Evolutionary conservation across 1,140 invertebrate genomes (phyloP).

Genomic region (Apis laboriosa): DNA sequence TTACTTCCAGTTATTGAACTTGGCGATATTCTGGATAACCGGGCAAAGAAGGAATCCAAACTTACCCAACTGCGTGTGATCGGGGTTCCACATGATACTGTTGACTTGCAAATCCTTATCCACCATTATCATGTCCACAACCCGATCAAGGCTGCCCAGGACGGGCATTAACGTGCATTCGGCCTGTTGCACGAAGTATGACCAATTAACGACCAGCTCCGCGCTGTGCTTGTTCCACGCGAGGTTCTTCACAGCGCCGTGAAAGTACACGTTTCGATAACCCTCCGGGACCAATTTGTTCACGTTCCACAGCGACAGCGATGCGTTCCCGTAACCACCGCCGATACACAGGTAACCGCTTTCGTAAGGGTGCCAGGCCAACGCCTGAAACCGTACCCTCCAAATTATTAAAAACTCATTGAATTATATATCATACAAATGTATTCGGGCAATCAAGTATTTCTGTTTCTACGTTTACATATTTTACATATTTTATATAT

Average conservation of each 20-base stretch:
- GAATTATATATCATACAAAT: too few species aligned
- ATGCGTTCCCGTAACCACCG: constrained; percentile 55
- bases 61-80: constrained; percentile 67
- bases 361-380: constrained; percentile 72
- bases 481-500: too few species aligned
- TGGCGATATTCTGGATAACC: background rate
- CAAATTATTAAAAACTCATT: background rate
- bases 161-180: constrained; percentile 57
- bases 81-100: constrained; percentile 63
- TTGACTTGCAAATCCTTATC: constrained; percentile 29
- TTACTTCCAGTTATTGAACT: background rate
- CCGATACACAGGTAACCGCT: constrained; percentile 66
- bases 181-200: constrained; percentile 39
- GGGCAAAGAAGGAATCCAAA: too few species aligned
- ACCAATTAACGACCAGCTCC: constrained; percentile 73
- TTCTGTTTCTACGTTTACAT: too few species aligned
- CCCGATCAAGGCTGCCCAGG: constrained; percentile 61
- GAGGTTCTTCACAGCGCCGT: constrained; percentile 61
- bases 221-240: constrained; percentile 72
- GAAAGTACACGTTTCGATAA: constrained; percentile 54
- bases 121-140: constrained; percentile 67
- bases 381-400: constrained; percentile 47
- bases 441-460: too few species aligned
- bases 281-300: constrained; percentile 46
- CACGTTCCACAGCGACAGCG: constrained; percentile 70